phyloP scores from a whole-genome alignment of 2,888 invertebrate species.

The Pachydiplax longipennis region DNA sequence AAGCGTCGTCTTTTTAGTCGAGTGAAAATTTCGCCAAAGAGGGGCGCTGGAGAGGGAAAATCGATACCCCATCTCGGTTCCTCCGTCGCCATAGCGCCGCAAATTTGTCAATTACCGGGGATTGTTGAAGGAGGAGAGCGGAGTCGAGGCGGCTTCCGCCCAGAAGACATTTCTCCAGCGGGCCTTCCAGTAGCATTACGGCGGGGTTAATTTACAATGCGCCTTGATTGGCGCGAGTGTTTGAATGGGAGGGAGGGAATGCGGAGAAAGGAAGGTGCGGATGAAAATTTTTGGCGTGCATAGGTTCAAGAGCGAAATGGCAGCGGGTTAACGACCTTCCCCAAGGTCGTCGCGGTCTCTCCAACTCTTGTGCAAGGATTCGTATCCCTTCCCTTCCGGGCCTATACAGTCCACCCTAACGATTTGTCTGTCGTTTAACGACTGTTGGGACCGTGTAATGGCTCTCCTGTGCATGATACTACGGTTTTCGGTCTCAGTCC shows the following conservation, averaged over 20 bases:
- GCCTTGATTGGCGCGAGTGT: neutral
- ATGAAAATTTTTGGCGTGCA: slow-evolving; percentile 8
- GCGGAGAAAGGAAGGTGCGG: neutral
- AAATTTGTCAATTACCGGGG: neutral
- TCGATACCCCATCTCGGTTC: neutral
- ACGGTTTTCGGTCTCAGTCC: neutral
- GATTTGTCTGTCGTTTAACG: too few species aligned
- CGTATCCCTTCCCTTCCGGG: neutral
- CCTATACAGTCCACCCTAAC: neutral
- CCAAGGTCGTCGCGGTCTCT: neutral
- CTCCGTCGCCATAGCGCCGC: neutral
- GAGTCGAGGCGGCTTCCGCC: neutral
- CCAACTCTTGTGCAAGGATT: neutral
- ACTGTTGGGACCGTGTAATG: too few species aligned
- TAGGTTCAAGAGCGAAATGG: slow-evolving; percentile 3
- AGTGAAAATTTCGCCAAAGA: neutral
- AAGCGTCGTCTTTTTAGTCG: neutral
- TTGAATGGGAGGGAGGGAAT: neutral
- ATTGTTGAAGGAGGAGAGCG: neutral
- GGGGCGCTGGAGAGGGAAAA: neutral
- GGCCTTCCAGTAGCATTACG: neutral
- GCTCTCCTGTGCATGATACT: neutral
- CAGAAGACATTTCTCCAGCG: neutral
- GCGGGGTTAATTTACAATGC: neutral
- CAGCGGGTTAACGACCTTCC: neutral